Evolutionary conservation across 2,113 vertebrate species (phyloP).

Genomic region (Sinocyclocheilus anshuiensis): DNA sequence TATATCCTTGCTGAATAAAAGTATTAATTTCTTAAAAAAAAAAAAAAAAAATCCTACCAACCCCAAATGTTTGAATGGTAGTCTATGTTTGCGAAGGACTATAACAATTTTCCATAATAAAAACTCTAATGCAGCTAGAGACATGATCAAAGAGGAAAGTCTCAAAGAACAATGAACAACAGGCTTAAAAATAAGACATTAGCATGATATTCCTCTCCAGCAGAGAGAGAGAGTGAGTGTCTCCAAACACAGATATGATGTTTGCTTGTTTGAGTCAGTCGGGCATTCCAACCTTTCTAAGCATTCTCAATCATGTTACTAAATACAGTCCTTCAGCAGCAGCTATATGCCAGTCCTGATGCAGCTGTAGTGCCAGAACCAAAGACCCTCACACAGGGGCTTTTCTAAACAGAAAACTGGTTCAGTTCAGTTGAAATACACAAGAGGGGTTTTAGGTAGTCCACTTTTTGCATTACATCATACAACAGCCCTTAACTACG

Average conservation of each 20-base stretch:
- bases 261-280: slow-evolving; percentile 42
- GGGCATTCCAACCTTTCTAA: neutral
- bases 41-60: no score
- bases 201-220: neutral
- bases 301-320: slow-evolving; percentile 27
- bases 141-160: neutral
- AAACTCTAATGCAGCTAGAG: neutral
- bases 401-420: neutral
- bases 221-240: neutral
- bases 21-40: neutral
- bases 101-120: neutral
- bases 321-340: slow-evolving; percentile 53
- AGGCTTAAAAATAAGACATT: slow-evolving; percentile 30
- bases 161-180: neutral
- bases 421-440: neutral
- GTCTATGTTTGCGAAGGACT: neutral
- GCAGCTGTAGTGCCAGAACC: neutral
- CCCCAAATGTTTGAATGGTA: neutral
- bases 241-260: slow-evolving; percentile 60
- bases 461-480: neutral
- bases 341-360: slow-evolving; percentile 24
- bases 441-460: neutral
- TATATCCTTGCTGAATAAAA: neutral
- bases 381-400: neutral
- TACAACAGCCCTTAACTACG: neutral